These are phyloP conservation scores for Buphagus erythrorhynchus DNA, from an alignment of 2,797 vertebrate species.

Conservation along the genomic window DNA sequence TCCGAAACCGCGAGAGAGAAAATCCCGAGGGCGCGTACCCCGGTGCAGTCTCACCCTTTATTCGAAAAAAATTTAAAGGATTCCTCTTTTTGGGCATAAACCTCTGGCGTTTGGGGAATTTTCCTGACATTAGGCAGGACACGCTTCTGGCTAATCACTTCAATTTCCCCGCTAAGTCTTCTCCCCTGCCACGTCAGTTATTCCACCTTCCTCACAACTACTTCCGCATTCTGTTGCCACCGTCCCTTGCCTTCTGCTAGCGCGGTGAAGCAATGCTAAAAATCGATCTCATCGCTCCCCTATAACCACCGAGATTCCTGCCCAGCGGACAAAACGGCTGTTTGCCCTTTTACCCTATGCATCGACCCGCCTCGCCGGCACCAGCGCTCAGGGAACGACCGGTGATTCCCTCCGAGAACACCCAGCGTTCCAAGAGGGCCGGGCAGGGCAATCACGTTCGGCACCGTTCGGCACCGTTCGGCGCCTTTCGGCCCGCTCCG, in stretches of 20 bases:
- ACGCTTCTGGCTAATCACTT: background rate
- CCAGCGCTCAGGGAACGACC: accelerated
- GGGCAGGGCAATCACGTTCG: accelerated
- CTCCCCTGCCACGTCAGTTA: accelerated
- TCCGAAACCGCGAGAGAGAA: background rate
- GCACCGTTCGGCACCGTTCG: accelerated
- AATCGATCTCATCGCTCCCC: accelerated
- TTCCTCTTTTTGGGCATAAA: background rate
- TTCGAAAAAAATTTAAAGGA: background rate
- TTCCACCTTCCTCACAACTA: background rate
- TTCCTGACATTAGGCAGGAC: background rate
- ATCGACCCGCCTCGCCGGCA: accelerated
- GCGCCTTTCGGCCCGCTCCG: accelerated
- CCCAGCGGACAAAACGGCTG: background rate
- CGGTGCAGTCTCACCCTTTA: too few relatives aligned
- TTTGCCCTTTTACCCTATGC: accelerated
- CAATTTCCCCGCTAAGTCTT: accelerated
- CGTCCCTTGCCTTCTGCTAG: accelerated
- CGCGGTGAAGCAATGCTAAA: accelerated
- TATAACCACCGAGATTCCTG: accelerated
- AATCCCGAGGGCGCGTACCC: background rate
- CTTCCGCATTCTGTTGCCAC: background rate
- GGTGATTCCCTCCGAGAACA: accelerated
- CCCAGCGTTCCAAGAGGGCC: accelerated
- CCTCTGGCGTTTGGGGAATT: background rate